phyloP scores from a whole-genome alignment of 2,797 vertebrate genomes.

The Eospalax fontanierii region DNA sequence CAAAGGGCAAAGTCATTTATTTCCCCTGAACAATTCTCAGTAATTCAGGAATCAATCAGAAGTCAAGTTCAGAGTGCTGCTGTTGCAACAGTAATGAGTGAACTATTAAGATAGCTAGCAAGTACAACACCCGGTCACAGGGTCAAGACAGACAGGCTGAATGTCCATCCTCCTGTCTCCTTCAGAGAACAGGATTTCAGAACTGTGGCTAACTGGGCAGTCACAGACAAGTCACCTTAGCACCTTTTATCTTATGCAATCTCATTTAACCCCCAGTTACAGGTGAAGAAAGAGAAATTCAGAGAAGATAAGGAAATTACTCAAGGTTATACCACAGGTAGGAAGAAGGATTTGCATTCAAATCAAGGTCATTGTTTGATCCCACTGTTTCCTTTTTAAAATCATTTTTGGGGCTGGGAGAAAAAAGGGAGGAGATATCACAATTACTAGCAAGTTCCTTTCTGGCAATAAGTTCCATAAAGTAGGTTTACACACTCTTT shows the following conservation, averaged over 20 bases:
- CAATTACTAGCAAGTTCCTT: not conserved
- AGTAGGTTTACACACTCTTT: not conserved
- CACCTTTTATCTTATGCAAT: not conserved
- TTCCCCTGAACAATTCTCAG: constrained; percentile 11
- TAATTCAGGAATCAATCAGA: constrained; percentile 71
- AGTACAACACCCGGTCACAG: not conserved
- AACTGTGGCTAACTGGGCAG: not conserved
- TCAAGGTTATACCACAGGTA: not conserved
- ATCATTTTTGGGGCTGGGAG: not conserved
- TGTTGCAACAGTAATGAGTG: constrained; percentile 68
- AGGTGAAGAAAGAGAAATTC: constrained; percentile 12
- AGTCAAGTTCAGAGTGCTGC: constrained; percentile 32
- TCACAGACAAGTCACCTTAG: not conserved
- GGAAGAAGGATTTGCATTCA: constrained; percentile 9
- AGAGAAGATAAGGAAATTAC: constrained; percentile 44
- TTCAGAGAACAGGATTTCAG: not conserved
- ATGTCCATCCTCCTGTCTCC: not conserved
- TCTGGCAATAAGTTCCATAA: not conserved
- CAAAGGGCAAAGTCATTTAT: constrained; percentile 35
- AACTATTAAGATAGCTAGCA: constrained; percentile 72
- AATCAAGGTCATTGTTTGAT: not conserved
- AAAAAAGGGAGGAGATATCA: not conserved
- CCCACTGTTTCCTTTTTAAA: not conserved
- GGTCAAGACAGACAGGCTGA: not conserved
- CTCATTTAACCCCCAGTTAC: not conserved